phyloP scores from a whole-genome alignment of 1,140 invertebrate genomes.

The Oryctes rhinoceros region DNA sequence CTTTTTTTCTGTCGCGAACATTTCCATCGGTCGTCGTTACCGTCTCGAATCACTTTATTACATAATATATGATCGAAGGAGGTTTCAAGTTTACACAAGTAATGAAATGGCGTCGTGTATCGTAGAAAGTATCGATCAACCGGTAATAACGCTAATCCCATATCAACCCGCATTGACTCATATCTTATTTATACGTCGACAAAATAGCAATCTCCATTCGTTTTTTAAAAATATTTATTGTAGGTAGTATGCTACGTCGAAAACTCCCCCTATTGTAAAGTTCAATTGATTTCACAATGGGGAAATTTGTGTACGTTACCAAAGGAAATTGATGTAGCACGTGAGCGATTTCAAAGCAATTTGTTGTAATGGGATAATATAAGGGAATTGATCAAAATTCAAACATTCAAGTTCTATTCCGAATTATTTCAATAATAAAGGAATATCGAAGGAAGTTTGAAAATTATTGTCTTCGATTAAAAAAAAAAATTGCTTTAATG shows the following conservation, averaged over 20 bases:
- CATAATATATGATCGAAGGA: constrained; percentile 49
- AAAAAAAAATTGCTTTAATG: no score
- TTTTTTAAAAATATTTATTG: constrained; percentile 37
- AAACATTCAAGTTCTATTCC: no score
- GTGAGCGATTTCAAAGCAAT: no score
- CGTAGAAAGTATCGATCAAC: constrained; percentile 49
- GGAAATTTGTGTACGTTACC: no score
- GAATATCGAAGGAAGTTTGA: no score
- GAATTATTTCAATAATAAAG: no score
- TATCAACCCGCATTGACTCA: constrained; percentile 44
- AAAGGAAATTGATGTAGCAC: neutral
- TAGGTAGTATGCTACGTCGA: constrained; percentile 6
- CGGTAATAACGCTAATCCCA: constrained; percentile 53
- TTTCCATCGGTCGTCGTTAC: neutral
- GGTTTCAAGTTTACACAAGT: constrained; percentile 54
- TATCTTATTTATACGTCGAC: constrained; percentile 51
- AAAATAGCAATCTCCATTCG: constrained; percentile 51
- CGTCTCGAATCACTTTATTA: constrained; percentile 45
- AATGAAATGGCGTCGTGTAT: constrained; percentile 47
- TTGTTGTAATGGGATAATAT: no score
- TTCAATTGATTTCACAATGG: no score
- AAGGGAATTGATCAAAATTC: no score
- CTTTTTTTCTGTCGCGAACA: neutral
- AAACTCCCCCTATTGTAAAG: no score
- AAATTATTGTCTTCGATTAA: no score